phyloP scores from a whole-genome alignment of 2,797 vertebrate genomes.

The Crypturellus tataupa region DNA sequence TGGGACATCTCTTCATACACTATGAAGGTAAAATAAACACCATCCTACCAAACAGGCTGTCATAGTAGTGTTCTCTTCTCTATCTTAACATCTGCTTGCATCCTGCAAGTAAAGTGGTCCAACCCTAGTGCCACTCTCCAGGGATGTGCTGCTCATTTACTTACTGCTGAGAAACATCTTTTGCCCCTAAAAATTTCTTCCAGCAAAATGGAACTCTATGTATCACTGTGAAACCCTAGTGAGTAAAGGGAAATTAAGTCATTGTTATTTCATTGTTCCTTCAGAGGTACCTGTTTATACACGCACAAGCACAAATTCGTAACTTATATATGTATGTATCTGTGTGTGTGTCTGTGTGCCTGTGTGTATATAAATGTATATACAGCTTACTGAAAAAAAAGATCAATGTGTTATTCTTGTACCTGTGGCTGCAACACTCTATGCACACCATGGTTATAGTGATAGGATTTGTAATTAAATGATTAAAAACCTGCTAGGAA shows the following conservation, averaged over 20 bases:
- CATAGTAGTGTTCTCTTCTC: no score
- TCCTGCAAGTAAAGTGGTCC: neutral
- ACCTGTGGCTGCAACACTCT: neutral
- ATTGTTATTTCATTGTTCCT: no score
- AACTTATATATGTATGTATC: no score
- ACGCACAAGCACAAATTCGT: no score
- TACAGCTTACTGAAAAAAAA: neutral
- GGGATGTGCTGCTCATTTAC: neutral
- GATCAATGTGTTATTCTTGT: neutral
- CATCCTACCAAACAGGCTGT: neutral
- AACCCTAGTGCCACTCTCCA: neutral
- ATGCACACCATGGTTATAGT: neutral
- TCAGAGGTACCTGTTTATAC: no score
- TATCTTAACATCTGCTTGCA: neutral
- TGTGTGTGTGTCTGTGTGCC: no score
- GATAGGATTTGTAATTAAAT: neutral
- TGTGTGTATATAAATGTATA: no score
- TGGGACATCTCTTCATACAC: neutral
- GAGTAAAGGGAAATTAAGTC: no score
- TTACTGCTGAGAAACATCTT: neutral
- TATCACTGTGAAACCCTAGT: no score
- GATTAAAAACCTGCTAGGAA: conserved; percentile 9
- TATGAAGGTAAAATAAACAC: neutral
- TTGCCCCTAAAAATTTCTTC: no score
- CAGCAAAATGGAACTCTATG: no score